A percentile compares a stretch with the other conserved stretches of the same genome.
phyloP scores from a whole-genome alignment of 2,113 vertebrate species.

The Pardalotus punctatus region DNA sequence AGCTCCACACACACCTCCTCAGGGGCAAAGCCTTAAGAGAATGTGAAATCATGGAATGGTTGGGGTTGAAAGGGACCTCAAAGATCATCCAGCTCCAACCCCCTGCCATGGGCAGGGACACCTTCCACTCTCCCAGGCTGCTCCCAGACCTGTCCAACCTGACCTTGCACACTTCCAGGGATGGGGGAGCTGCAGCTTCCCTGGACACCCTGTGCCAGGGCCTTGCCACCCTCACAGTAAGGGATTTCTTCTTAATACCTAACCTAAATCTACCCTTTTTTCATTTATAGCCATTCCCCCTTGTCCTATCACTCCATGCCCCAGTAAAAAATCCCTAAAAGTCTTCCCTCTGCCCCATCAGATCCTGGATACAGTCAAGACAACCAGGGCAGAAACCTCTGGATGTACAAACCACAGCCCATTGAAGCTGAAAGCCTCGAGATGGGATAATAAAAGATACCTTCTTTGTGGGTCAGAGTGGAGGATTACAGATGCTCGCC shows the following conservation, averaged over 20 bases:
- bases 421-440: background rate
- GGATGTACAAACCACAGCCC: background rate
- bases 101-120: background rate
- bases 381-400: background rate
- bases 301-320: background rate
- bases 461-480: background rate
- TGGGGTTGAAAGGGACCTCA: background rate
- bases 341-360: background rate
- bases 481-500: background rate
- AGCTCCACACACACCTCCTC: background rate
- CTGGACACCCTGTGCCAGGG: background rate
- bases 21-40: background rate
- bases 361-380: background rate
- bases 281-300: background rate
- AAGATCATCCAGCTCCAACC: background rate
- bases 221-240: background rate
- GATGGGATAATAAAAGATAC: background rate
- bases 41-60: background rate
- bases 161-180: background rate
- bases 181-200: background rate
- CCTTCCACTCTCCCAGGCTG: background rate
- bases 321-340: background rate
- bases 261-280: background rate
- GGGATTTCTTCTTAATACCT: background rate
- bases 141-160: rapidly evolving